Conservation (phyloP, 2,113 vertebrate genomes). For the Motacilla tschutschensis region DNA sequence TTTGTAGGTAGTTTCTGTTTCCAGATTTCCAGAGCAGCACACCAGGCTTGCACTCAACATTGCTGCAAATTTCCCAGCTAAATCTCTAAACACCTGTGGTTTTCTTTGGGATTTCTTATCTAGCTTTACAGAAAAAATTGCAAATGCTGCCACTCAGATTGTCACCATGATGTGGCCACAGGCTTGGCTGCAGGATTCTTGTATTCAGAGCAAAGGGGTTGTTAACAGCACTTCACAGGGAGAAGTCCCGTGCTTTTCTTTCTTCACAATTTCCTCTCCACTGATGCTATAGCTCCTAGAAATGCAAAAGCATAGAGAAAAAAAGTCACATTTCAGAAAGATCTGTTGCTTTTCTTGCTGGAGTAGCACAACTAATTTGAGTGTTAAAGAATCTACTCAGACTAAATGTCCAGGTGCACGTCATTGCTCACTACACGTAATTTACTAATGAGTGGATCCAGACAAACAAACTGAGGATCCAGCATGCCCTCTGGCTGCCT, state of each 20-base stretch:
- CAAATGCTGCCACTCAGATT: background rate
- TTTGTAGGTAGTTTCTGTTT: background rate
- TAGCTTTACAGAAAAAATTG: background rate
- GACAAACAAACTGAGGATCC: slow-evolving; percentile 45
- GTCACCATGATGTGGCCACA: background rate
- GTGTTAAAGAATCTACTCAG: background rate
- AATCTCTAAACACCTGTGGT: background rate
- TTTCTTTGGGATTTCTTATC: background rate
- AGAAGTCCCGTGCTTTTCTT: background rate
- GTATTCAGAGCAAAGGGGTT: background rate
- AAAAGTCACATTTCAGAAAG: background rate
- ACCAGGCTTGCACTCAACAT: background rate
- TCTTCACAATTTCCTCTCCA: background rate
- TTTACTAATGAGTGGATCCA: slow-evolving; percentile 47
- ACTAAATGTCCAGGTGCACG: slow-evolving; percentile 16
- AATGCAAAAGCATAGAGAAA: background rate
- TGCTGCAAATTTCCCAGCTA: background rate
- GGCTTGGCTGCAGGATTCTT: background rate
- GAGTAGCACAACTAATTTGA: background rate
- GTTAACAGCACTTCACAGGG: background rate
- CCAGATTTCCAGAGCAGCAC: background rate
- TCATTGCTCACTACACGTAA: background rate
- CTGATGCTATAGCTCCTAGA: background rate
- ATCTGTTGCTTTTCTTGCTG: background rate
- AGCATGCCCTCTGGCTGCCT: slow-evolving; percentile 50